A percentile compares a stretch with the other conserved stretches of the same genome.
These are phyloP conservation scores for Petrosia ficiformis DNA, from an alignment of 37 sponge, comb jelly and placozoan genomes.

Conservation along the genomic window DNA sequence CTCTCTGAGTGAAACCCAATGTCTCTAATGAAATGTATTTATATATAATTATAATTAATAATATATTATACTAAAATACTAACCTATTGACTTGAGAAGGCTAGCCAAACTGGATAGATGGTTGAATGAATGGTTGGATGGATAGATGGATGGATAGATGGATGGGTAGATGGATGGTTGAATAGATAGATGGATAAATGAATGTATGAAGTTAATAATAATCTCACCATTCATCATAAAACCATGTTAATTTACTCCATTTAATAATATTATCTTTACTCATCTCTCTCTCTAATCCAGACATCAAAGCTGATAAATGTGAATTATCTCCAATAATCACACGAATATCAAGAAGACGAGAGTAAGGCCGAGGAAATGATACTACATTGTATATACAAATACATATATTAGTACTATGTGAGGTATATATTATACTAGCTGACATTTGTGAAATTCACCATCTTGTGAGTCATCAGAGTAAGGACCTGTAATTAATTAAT, in stretches of 20 bases:
- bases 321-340: constrained; percentile 70
- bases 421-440: not conserved
- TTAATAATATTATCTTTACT: not conserved
- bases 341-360: constrained; percentile 66
- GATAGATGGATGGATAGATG: too few species aligned
- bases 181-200: too few species aligned
- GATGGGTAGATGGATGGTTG: too few species aligned
- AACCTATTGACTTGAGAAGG: not conserved
- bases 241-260: constrained; percentile 68
- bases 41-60: not conserved
- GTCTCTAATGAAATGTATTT: constrained; percentile 14
- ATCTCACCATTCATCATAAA: constrained; percentile 68
- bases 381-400: constrained; percentile 12
- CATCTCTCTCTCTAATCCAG: constrained; percentile 34
- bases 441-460: too few species aligned
- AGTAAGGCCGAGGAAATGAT: constrained; percentile 41
- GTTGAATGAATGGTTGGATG: too few species aligned
- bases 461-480: not conserved
- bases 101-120: not conserved
- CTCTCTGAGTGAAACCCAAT: constrained; percentile 65
- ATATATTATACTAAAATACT: not conserved
- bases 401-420: not conserved
- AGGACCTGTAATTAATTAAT: not conserved
- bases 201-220: too few species aligned
- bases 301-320: constrained; percentile 15